Evolutionary conservation across 2,113 vertebrate species (phyloP).

Genomic region (Python bivittatus): DNA sequence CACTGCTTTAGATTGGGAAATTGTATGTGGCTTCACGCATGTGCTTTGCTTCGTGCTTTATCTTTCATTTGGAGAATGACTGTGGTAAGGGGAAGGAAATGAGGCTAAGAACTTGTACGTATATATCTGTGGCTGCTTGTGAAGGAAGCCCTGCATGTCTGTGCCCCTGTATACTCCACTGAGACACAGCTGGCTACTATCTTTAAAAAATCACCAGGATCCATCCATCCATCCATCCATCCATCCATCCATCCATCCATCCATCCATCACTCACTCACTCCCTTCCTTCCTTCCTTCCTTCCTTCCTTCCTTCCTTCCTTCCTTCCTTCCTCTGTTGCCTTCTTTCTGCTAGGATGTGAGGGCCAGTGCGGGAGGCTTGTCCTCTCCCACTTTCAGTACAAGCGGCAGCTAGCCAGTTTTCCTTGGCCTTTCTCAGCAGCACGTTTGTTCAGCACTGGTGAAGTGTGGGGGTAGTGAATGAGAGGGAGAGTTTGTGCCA

Average conservation of each 20-base stretch:
- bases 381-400: slow-evolving; percentile 42
- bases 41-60: not conserved
- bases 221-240: no score
- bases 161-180: slow-evolving; percentile 36
- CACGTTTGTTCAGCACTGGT: slow-evolving; percentile 1
- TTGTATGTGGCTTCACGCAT: not conserved
- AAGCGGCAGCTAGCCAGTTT: slow-evolving; percentile 48
- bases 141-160: fast-evolving
- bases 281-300: not conserved
- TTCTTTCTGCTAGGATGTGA: not conserved
- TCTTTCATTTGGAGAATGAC: fast-evolving
- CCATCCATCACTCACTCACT: not conserved
- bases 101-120: not conserved
- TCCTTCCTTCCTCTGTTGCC: not conserved
- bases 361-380: fast-evolving
- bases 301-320: not conserved
- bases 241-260: fast-evolving
- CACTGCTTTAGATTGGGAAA: no score
- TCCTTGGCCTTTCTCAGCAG: slow-evolving; percentile 41
- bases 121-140: not conserved
- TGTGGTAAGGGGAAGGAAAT: not conserved
- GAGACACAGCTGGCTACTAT: fast-evolving
- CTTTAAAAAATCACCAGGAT: no score
- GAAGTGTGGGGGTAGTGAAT: slow-evolving; percentile 39
- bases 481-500: slow-evolving; percentile 43